Evolutionary conservation across 2,797 vertebrate species (phyloP).

Genomic region (Dryobates pubescens): DNA sequence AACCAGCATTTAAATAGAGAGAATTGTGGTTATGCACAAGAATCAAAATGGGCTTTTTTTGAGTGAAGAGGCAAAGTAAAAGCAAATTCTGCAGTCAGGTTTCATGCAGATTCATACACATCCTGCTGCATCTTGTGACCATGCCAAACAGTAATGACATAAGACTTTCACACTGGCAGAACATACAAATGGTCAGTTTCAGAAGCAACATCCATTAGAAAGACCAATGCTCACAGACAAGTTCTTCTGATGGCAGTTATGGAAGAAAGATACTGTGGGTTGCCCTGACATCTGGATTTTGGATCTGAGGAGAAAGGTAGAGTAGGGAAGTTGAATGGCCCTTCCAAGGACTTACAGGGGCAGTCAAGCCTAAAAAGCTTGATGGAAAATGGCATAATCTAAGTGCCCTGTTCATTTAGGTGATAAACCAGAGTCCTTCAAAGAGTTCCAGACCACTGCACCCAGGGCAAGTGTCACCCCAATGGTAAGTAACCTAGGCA

Average conservation of each 20-base stretch:
- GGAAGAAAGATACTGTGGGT: not conserved
- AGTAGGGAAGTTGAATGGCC: not conserved
- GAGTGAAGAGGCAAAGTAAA: not conserved
- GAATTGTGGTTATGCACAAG: not conserved
- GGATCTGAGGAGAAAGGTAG: not conserved
- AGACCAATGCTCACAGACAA: not conserved
- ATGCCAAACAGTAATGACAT: accelerated
- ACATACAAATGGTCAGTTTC: not conserved
- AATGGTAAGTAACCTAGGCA: not conserved
- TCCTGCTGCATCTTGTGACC: accelerated
- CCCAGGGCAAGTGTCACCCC: not conserved
- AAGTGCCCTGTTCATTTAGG: not conserved
- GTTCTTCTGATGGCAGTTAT: not conserved
- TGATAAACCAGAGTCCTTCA: not conserved
- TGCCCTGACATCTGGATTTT: not conserved
- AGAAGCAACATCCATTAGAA: not conserved
- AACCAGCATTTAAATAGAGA: not conserved
- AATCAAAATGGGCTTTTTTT: not conserved
- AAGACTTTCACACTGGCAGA: not conserved
- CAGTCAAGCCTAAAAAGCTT: not conserved
- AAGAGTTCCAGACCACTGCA: not conserved
- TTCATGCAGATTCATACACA: not conserved
- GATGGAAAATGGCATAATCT: not conserved
- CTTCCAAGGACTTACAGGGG: not conserved
- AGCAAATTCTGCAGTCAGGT: not conserved